Evolutionary conservation across 2,113 vertebrate species (phyloP), one percentile per base, ranked within the genome.

Genomic region (Mormyrus lacerda): DNA sequence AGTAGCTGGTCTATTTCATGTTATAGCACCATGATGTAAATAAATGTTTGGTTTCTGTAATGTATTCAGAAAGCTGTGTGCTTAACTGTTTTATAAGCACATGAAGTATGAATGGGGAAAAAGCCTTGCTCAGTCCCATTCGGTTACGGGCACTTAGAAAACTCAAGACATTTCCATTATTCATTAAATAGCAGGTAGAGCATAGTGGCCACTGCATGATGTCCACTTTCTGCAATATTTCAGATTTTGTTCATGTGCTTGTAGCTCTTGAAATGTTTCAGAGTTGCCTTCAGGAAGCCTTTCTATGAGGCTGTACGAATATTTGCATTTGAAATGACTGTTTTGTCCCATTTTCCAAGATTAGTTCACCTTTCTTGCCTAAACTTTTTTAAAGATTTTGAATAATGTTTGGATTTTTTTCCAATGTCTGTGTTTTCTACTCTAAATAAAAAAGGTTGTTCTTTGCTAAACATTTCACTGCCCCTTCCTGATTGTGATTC

Each of bases 401-500:
- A 79, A 79, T 79, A 79, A 79, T 39, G 35, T 79, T 79, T 79
- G 73, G 13, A 79, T 79, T 79, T 79, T 69, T 79, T 79, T 42
- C 35, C 11, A 76, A 17, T 79, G 31, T 35, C 73, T 42, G 73
- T 79, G 35, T 79, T 79, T 79, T 79, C 73, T 79, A 79, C 73
- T 42, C 31, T 42, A 42, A 79, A 79, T 79, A 79, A 79, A 42
- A 42, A 79, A 76, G 31, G 69, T 39, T 39, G 69, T 73, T 27
- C 58, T 65, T 65, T 65, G 35, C 3, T 0, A 79, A 19, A 1
- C 0, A 39, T 42, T 31, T 42, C 13, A 79, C 6, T 79, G 7
- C 73, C 39, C 35, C 73, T 79, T 79, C 35, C 35, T 79, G 73
- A 79, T 79, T 19, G 13, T 42, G 73, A 79, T 42, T 79, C 73